A percentile compares a stretch with the other conserved stretches of the same genome.
Evolutionary conservation across 2,113 vertebrate species (phyloP).

Genomic region (Mesitornis unicolor): DNA sequence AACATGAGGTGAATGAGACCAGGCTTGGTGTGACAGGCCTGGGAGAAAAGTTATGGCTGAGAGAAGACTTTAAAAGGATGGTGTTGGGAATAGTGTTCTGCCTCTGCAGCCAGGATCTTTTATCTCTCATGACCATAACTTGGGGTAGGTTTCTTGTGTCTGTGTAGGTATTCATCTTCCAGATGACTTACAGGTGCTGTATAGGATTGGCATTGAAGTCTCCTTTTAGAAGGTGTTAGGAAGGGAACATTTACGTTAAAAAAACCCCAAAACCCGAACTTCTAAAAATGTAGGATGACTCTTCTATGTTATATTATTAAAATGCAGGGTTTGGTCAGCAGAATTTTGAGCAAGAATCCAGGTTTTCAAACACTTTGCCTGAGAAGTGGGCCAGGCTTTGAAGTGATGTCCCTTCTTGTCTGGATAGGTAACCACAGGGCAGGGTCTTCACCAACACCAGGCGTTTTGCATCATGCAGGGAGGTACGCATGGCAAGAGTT

Average conservation of each 20-base stretch:
- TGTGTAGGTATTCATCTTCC: background rate
- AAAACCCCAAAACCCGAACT: background rate
- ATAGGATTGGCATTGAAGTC: background rate
- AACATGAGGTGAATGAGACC: background rate
- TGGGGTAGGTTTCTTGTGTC: background rate
- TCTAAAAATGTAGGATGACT: background rate
- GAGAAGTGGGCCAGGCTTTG: background rate
- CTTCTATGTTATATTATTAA: background rate
- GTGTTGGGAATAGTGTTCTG: background rate
- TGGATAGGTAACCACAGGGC: background rate
- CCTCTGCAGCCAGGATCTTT: background rate
- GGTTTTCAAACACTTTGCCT: background rate
- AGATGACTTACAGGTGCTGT: background rate
- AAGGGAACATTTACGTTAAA: background rate
- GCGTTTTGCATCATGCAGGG: background rate
- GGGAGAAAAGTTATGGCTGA: background rate
- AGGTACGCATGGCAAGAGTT: background rate
- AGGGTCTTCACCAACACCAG: background rate
- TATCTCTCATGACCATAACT: background rate
- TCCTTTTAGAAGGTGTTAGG: background rate
- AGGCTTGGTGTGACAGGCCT: background rate
- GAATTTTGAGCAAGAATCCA: background rate
- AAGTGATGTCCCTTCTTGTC: background rate
- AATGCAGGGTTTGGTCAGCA: background rate
- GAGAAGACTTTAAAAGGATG: background rate